These are phyloP conservation scores for Martes martes DNA, from an alignment of 2,113 vertebrate genomes.

Conservation along the genomic window DNA sequence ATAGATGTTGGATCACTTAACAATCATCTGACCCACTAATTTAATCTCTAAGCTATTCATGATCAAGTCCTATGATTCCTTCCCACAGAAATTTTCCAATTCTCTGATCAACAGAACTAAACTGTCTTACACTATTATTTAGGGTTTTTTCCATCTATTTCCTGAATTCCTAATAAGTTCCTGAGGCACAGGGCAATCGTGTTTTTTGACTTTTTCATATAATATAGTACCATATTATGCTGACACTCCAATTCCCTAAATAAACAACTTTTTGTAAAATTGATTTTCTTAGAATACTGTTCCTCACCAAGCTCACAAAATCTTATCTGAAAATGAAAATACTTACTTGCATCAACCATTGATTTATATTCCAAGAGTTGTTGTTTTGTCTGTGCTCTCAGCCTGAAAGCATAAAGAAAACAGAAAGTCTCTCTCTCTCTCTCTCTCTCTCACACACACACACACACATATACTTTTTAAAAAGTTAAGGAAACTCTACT, in stretches of 20 bases:
- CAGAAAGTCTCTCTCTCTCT: not conserved
- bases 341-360: constrained; percentile 56
- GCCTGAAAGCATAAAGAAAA: constrained; percentile 52
- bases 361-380: constrained; percentile 69
- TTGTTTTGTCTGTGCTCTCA: constrained; percentile 73
- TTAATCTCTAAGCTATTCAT: not conserved
- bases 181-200: not conserved
- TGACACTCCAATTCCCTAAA: not conserved
- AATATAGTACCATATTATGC: not conserved
- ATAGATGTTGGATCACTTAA: not conserved
- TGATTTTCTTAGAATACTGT: not conserved
- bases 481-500: not conserved
- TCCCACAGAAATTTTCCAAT: not conserved
- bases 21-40: not conserved
- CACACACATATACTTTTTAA: too few species aligned
- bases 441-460: too few species aligned
- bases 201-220: not conserved
- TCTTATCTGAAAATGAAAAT: constrained; percentile 29
- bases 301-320: constrained; percentile 7
- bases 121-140: not conserved
- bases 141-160: not conserved
- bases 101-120: not conserved
- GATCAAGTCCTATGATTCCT: not conserved
- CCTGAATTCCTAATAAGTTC: not conserved
- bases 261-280: not conserved